These are phyloP conservation scores for Enteromius treurensis DNA, from an alignment of 2,797 vertebrate genomes.

Conservation along the genomic window DNA sequence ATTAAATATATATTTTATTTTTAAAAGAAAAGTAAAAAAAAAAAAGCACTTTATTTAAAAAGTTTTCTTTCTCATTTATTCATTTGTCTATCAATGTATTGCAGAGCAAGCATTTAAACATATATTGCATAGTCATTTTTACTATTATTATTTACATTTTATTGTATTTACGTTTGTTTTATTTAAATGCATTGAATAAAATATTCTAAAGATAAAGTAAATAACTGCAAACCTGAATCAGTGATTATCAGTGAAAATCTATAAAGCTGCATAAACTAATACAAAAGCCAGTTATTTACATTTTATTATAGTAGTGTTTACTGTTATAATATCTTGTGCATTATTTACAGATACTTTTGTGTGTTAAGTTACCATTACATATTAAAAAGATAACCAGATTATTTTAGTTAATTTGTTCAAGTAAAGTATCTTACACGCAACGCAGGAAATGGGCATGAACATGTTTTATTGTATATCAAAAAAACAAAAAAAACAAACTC, in stretches of 20 bases:
- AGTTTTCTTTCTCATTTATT: neutral
- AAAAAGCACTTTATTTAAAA: neutral
- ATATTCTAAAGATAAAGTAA: neutral
- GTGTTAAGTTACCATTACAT: neutral
- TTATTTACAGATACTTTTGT: neutral
- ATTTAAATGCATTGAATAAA: neutral
- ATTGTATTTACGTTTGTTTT: neutral
- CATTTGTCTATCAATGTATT: neutral
- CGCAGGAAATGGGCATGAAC: neutral
- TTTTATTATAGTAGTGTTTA: neutral
- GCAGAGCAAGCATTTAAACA: neutral
- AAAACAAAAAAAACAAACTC: neutral
- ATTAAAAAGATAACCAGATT: neutral
- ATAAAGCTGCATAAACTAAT: neutral
- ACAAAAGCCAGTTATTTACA: neutral
- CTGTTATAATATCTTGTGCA: slow-evolving; percentile 3
- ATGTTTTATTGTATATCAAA: too few relatives aligned
- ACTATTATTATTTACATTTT: neutral
- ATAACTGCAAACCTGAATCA: neutral
- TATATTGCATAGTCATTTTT: neutral
- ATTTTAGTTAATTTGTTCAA: neutral
- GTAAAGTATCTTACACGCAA: neutral
- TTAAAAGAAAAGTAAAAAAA: too few relatives aligned
- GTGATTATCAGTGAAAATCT: neutral
- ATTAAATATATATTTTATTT: neutral